Evolutionary conservation across 1,140 invertebrate genomes (phyloP), one percentile per base, ranked within the genome.

Genomic region (Zaprionus africanus): DNA sequence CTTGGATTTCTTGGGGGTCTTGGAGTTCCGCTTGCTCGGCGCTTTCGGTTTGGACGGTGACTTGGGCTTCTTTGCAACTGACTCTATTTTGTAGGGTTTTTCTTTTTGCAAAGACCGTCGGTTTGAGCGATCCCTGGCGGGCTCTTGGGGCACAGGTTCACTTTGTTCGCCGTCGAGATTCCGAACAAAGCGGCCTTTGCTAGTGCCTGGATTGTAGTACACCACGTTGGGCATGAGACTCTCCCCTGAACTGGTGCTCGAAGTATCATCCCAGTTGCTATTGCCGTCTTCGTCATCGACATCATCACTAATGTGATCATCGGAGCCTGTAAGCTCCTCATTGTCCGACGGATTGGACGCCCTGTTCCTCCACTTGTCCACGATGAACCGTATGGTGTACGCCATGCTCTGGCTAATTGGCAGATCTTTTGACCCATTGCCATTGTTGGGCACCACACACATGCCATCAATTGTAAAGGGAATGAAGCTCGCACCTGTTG

Each of bases 401-500:
- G 70, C 65, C 1, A 84, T 15, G 53, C 43, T 73, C 22, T 4
- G 53, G 13, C 54, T 66, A 19, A n/a, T 38, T 9, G n/a, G 15
- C 15, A 24, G 11, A 15, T 22, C 43, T 9, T 59, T 34, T 2
- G 41, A 1, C 5, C 24, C 51, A 2, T 28, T 6, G 7, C 26
- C 59, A 19, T 41, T 22, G 0, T 9, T 22, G 12, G 63, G 53
- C 2, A 13, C 28, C 19, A 53, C 13, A 1, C 49, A 62, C 17
- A 65, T 22, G 1, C 36, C 36, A 15, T 24, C 36, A 17, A 68
- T 34, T 12, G 49, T 9, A 31, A n/a, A 94, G 91, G 43, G 1
- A 92, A 93, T 43, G 92, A 72, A 80, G 31, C 4, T 34, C 94
- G 91, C 65, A 92, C 97, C 97, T 70, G 96, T 97, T 1, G 97